Percentiles rank a stretch among this genome's conserved stretches.
phyloP scores from a whole-genome alignment of 2,113 vertebrate genomes.

The Pseudois nayaur region DNA sequence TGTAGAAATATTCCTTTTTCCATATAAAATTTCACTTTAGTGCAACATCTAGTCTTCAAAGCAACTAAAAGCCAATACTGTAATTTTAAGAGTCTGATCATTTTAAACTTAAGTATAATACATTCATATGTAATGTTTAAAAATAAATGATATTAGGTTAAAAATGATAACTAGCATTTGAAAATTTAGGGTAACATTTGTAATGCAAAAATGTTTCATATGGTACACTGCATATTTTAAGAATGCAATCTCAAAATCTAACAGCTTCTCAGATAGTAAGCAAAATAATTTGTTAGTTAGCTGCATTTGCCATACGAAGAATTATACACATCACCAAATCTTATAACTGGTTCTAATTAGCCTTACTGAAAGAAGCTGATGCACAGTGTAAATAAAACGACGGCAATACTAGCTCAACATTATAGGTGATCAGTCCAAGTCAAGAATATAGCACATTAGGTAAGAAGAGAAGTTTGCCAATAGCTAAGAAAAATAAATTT shows the following conservation, averaged over 20 bases:
- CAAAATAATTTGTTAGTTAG: constrained; percentile 49
- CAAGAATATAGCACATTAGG: neutral
- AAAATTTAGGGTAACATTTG: constrained; percentile 36
- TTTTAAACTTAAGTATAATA: constrained; percentile 8
- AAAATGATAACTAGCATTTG: constrained; percentile 8
- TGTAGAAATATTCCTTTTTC: neutral
- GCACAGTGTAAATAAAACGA: neutral
- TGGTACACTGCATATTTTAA: constrained; percentile 11
- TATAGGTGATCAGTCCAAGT: neutral
- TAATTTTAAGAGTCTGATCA: neutral
- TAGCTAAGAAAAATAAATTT: constrained; percentile 45
- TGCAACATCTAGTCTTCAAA: neutral
- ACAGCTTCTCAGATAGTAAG: constrained; percentile 44
- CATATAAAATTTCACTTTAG: constrained; percentile 7
- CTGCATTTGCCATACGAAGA: constrained; percentile 12
- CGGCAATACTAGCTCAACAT: neutral
- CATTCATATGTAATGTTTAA: neutral
- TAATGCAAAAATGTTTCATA: neutral
- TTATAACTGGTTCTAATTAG: constrained; percentile 50
- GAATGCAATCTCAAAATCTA: constrained; percentile 37
- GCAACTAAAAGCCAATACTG: neutral
- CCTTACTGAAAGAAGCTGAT: constrained; percentile 17
- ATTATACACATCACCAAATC: constrained; percentile 23
- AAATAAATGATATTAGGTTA: neutral
- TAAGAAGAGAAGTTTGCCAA: constrained; percentile 9